phyloP scores from a whole-genome alignment of 2,797 vertebrate genomes.

The Ataeniobius toweri region DNA sequence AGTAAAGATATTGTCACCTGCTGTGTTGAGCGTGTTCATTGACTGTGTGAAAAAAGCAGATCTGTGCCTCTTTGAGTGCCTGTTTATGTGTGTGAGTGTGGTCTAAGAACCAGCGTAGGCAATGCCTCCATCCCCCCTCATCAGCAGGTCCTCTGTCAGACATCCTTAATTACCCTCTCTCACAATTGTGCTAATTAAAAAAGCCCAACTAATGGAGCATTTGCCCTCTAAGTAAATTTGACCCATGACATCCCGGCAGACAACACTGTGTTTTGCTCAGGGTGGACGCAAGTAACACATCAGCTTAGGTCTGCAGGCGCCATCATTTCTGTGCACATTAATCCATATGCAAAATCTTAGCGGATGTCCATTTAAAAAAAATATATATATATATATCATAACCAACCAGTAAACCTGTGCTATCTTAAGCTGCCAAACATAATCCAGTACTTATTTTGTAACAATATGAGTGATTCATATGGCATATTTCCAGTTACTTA shows the following conservation, averaged over 20 bases:
- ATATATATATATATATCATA: background rate
- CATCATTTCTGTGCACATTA: conserved; percentile 44
- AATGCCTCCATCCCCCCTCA: conserved; percentile 71
- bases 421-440: conserved; percentile 50
- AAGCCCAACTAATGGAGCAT: conserved; percentile 81
- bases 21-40: conserved; percentile 51
- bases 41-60: conserved; percentile 54
- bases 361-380: conserved; percentile 34
- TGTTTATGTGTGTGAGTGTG: conserved; percentile 19
- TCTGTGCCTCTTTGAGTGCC: conserved; percentile 23
- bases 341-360: conserved; percentile 55
- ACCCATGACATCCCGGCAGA: conserved; percentile 76
- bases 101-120: conserved; percentile 54
- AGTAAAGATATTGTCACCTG: conserved; percentile 43
- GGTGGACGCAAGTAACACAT: conserved; percentile 46
- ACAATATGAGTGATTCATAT: conserved; percentile 56
- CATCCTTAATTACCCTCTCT: conserved; percentile 81
- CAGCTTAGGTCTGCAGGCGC: conserved; percentile 53
- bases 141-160: conserved; percentile 80
- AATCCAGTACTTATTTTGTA: conserved; percentile 59
- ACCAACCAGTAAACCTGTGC: conserved; percentile 39
- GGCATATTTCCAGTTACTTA: conserved; percentile 40
- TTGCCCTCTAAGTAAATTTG: conserved; percentile 82
- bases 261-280: conserved; percentile 68
- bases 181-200: conserved; percentile 83